These are phyloP conservation scores for Rhopalosiphum maidis DNA, from an alignment of 1,140 invertebrate genomes.

Conservation along the genomic window DNA sequence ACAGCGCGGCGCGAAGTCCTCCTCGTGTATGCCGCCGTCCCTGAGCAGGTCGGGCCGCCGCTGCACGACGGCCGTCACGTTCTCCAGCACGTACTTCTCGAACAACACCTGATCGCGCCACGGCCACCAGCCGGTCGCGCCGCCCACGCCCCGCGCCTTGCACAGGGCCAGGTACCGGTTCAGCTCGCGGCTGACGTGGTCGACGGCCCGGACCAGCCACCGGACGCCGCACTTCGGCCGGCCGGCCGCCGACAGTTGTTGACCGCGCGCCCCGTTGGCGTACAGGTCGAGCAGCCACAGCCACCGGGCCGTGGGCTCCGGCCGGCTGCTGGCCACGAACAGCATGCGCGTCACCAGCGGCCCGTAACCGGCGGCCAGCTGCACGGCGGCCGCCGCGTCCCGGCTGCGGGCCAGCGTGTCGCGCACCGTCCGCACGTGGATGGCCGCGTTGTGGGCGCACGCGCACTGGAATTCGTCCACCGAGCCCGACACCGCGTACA, in stretches of 20 bases:
- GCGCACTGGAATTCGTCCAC: conserved; percentile 49
- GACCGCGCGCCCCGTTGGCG: background rate
- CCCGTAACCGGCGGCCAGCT: background rate
- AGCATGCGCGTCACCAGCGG: conserved; percentile 6
- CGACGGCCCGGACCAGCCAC: background rate
- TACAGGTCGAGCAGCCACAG: conserved; percentile 34
- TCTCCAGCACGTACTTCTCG: conserved; percentile 42
- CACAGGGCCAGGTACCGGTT: background rate
- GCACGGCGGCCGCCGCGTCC: too few species aligned
- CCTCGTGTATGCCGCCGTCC: background rate
- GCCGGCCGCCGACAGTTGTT: too few species aligned
- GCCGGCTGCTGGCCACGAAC: background rate
- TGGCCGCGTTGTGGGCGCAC: conserved; percentile 11
- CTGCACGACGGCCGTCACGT: background rate
- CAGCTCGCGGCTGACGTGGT: background rate
- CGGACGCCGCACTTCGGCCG: background rate
- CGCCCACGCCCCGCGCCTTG: background rate
- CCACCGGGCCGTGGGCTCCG: conserved; percentile 22
- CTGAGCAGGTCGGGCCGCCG: background rate
- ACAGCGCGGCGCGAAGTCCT: background rate
- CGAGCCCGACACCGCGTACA: background rate
- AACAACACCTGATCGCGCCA: background rate
- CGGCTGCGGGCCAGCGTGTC: background rate
- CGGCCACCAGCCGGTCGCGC: background rate
- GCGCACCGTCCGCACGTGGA: background rate